These are phyloP conservation scores for Zootermopsis nevadensis DNA, from an alignment of 2,888 invertebrate genomes.

Conservation along the genomic window DNA sequence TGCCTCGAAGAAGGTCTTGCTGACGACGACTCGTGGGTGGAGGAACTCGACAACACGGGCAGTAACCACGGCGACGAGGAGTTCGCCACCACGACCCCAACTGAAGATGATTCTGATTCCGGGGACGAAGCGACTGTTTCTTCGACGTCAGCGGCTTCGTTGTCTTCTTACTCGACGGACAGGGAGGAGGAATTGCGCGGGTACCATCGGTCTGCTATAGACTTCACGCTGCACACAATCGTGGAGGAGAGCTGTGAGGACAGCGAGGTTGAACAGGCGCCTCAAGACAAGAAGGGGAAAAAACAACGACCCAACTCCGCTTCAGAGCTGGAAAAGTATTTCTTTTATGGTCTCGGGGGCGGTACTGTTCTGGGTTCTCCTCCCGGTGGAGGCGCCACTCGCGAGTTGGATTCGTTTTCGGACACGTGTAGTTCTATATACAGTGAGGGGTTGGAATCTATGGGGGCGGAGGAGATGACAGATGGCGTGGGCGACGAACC, in stretches of 20 bases:
- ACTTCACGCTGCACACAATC: constrained; percentile 92
- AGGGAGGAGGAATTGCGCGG: constrained; percentile 84
- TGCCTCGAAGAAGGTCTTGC: constrained; percentile 88
- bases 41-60: constrained; percentile 74
- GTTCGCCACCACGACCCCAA: constrained; percentile 65
- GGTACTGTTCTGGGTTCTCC: constrained; percentile 56
- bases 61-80: constrained; percentile 75
- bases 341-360: constrained; percentile 87
- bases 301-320: constrained; percentile 78
- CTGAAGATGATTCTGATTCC: constrained; percentile 70
- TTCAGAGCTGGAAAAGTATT: constrained; percentile 90
- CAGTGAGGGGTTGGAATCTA: constrained; percentile 81
- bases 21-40: constrained; percentile 93
- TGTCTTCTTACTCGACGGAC: constrained; percentile 70
- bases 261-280: constrained; percentile 78
- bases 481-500: constrained; percentile 52
- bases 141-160: constrained; percentile 58
- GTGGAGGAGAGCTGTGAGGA: constrained; percentile 96
- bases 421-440: constrained; percentile 85
- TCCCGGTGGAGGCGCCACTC: constrained; percentile 63
- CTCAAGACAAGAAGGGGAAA: constrained; percentile 51
- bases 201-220: constrained; percentile 85
- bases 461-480: constrained; percentile 60
- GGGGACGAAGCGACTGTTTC: constrained; percentile 65
- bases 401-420: constrained; percentile 66